These are phyloP conservation scores for Choloepus didactylus DNA, from an alignment of 2,797 vertebrate genomes.

Conservation along the genomic window DNA sequence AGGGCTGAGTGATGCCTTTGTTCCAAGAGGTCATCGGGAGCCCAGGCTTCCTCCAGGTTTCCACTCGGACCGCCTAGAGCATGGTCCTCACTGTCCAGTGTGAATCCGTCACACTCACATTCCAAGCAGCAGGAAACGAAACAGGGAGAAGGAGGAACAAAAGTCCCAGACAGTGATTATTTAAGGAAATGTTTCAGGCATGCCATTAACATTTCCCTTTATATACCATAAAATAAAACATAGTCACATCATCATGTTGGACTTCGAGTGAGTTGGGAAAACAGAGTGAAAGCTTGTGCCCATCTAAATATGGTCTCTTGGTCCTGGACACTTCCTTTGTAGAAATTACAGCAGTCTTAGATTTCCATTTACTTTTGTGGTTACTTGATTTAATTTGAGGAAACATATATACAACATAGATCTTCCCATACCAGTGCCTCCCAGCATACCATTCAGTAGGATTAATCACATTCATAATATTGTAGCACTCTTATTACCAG, in stretches of 20 bases:
- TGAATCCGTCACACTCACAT: background rate
- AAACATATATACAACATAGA: too few relatives aligned
- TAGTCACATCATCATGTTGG: background rate
- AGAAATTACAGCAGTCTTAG: accelerated
- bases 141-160: background rate
- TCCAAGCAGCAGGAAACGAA: background rate
- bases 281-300: background rate
- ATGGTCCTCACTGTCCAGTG: accelerated
- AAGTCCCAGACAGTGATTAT: background rate
- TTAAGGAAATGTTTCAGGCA: background rate
- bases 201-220: background rate
- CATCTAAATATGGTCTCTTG: background rate
- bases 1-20: background rate
- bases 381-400: background rate
- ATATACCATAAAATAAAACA: background rate
- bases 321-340: too few relatives aligned
- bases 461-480: too few relatives aligned
- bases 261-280: background rate
- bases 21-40: background rate
- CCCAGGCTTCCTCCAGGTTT: background rate
- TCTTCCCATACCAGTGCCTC: too few relatives aligned
- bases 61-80: too few relatives aligned
- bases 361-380: background rate
- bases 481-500: too few relatives aligned
- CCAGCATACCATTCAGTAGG: too few relatives aligned